Evolutionary conservation across 2,888 invertebrate species (phyloP).

Genomic region (Aspidiotus rigidus): DNA sequence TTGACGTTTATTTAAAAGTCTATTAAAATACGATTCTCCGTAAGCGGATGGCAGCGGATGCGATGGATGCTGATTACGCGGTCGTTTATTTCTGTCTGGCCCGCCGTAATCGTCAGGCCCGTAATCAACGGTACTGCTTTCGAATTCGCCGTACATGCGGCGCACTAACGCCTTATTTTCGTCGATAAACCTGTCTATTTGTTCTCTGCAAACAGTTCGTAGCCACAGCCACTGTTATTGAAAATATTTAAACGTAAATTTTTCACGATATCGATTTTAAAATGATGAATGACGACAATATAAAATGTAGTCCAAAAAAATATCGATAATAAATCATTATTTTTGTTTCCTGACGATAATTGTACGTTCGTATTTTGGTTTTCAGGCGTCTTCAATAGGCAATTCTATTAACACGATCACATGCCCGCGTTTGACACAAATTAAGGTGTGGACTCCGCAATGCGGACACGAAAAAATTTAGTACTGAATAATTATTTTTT

Average conservation of each 20-base stretch:
- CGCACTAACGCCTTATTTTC: constrained; percentile 89
- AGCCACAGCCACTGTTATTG: constrained; percentile 1
- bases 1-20: constrained; percentile 30
- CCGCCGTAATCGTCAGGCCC: constrained; percentile 12
- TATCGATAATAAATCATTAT: too few relatives aligned
- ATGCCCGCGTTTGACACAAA: too few relatives aligned
- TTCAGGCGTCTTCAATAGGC: too few relatives aligned
- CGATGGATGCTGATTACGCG: constrained; percentile 26
- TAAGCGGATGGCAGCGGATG: constrained; percentile 23
- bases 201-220: constrained; percentile 55
- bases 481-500: too few relatives aligned
- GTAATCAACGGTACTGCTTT: constrained; percentile 36
- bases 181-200: constrained; percentile 84
- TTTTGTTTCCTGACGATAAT: too few relatives aligned
- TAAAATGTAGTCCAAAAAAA: too few relatives aligned
- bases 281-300: too few relatives aligned
- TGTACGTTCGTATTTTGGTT: too few relatives aligned
- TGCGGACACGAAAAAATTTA: too few relatives aligned
- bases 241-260: not conserved
- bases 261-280: too few relatives aligned
- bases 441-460: too few relatives aligned
- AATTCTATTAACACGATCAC: too few relatives aligned
- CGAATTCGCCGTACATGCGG: constrained; percentile 87
- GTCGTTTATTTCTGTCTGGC: constrained; percentile 22
- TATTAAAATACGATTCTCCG: constrained; percentile 31